Evolutionary conservation across 1,140 invertebrate species (phyloP).

Genomic region (Idris sp.): DNA sequence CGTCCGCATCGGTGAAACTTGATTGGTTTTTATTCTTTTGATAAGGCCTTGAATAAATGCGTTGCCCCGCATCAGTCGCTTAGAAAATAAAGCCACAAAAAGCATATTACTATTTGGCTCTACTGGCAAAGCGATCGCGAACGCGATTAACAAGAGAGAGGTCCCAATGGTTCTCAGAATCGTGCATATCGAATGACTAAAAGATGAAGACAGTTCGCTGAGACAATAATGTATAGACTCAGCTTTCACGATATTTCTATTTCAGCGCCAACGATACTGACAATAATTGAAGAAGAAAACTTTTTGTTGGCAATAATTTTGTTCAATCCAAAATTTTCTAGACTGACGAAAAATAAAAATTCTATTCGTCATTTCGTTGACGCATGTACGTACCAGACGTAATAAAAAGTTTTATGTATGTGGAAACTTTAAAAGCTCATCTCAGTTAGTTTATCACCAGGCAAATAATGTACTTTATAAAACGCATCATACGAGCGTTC

Average conservation of each 20-base stretch:
- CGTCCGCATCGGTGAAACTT: conserved; percentile 51
- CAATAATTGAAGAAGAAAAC: conserved; percentile 51
- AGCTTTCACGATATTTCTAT: conserved; percentile 43
- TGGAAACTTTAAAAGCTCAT: no score
- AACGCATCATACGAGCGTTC: no score
- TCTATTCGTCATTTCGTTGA: no score
- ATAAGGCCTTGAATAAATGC: conserved; percentile 64
- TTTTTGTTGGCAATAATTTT: no score
- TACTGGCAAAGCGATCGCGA: conserved; percentile 63
- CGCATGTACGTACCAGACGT: no score
- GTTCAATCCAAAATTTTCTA: no score
- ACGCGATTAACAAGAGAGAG: conserved; percentile 64
- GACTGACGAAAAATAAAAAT: no score
- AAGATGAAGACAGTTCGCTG: conserved; percentile 46
- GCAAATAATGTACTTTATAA: no score
- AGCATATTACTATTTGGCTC: conserved; percentile 61
- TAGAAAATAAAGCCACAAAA: conserved; percentile 62
- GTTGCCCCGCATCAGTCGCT: conserved; percentile 55
- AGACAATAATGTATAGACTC: conserved; percentile 44
- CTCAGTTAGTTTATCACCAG: no score
- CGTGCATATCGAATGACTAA: conserved; percentile 64
- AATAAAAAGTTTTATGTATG: no score
- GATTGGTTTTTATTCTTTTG: conserved; percentile 68
- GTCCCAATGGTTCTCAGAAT: conserved; percentile 65
- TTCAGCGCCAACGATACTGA: conserved; percentile 27